Evolutionary conservation across 2,888 invertebrate genomes (phyloP).

Genomic region (Graphium colonna): DNA sequence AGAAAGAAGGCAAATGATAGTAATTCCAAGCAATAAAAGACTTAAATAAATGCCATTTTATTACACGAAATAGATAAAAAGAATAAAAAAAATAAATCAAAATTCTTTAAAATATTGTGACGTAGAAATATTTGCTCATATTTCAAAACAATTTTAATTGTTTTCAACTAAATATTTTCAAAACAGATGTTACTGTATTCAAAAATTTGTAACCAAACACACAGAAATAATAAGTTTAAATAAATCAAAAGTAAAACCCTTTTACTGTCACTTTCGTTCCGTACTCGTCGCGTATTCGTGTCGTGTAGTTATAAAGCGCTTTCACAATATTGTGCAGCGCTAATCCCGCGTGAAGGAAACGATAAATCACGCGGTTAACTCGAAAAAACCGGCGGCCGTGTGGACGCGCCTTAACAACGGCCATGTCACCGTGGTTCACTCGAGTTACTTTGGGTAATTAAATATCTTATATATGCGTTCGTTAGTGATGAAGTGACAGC

Average conservation of each 20-base stretch:
- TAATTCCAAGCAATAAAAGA: too few species aligned
- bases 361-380: conserved; percentile 54
- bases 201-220: too few species aligned
- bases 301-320: conserved; percentile 26
- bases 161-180: too few species aligned
- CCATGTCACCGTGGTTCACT: conserved; percentile 30
- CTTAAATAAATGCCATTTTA: too few species aligned
- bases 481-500: neutral
- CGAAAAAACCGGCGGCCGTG: conserved; percentile 41
- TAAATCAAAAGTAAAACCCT: too few species aligned
- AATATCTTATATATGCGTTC: neutral
- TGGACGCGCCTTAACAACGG: conserved; percentile 31
- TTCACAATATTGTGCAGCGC: conserved; percentile 39
- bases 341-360: conserved; percentile 59
- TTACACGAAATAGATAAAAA: too few species aligned
- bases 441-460: neutral
- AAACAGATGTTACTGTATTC: too few species aligned
- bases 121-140: too few species aligned
- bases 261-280: neutral
- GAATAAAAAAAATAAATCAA: too few species aligned
- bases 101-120: too few species aligned
- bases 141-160: neutral
- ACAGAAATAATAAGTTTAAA: too few species aligned
- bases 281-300: neutral
- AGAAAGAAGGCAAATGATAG: too few species aligned